Percentiles rank a stretch among this genome's conserved stretches.
Evolutionary conservation across 2,797 vertebrate genomes (phyloP).

Genomic region (Rhadinocentrus ornatus): DNA sequence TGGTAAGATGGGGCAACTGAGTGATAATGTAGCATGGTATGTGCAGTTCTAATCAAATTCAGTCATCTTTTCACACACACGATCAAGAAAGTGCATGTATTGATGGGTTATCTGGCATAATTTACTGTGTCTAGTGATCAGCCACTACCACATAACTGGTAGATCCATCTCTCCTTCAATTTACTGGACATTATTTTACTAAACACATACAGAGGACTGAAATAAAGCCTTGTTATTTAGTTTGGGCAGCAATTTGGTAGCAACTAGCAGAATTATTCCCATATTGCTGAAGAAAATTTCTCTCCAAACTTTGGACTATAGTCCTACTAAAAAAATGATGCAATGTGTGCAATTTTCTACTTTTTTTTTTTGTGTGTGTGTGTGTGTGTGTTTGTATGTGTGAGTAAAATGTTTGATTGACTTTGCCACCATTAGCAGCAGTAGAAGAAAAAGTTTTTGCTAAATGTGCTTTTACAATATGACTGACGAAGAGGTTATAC

Average conservation of each 20-base stretch:
- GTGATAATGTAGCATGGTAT: conserved; percentile 48
- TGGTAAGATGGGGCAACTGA: conserved; percentile 24
- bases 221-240: background rate
- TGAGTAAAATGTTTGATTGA: background rate
- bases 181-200: background rate
- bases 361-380: no score
- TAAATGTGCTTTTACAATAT: background rate
- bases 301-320: background rate
- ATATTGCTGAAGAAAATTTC: background rate
- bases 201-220: background rate
- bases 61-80: conserved; percentile 2
- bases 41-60: conserved; percentile 46
- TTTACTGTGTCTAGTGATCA: background rate
- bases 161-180: background rate
- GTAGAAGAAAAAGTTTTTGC: background rate
- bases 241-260: background rate
- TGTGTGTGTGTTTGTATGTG: no score
- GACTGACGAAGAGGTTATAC: background rate
- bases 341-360: background rate
- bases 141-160: background rate
- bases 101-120: background rate
- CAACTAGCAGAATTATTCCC: background rate
- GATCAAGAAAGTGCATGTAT: background rate
- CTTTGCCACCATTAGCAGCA: background rate
- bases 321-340: background rate